phyloP scores from a whole-genome alignment of 2,113 vertebrate genomes.

The Sceloporus tristichus region DNA sequence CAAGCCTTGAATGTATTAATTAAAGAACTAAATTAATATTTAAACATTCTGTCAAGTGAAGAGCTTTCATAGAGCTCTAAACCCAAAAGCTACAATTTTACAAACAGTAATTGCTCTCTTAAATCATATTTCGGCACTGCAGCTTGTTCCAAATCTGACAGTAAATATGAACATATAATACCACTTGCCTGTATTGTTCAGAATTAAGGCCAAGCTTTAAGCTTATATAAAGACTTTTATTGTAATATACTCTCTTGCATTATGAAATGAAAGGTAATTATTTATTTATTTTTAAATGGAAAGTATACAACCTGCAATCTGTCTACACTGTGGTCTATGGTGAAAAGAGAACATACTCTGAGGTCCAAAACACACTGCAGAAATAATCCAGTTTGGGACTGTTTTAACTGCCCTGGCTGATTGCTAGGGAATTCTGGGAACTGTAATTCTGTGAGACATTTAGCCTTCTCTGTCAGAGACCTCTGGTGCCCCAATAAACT shows the following conservation, averaged over 20 bases:
- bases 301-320: not conserved
- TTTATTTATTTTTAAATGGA: not conserved
- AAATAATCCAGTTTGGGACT: too few relatives aligned
- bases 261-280: not conserved
- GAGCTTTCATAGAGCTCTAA: slow-evolving; percentile 21
- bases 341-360: not conserved
- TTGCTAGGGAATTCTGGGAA: too few relatives aligned
- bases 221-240: slow-evolving; percentile 1
- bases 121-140: slow-evolving; percentile 21
- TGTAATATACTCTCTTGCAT: slow-evolving; percentile 5
- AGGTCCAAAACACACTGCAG: too few relatives aligned
- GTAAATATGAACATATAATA: slow-evolving; percentile 22
- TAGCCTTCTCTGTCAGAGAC: too few relatives aligned
- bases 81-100: slow-evolving; percentile 26
- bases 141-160: not conserved
- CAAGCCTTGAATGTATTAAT: slow-evolving; percentile 40
- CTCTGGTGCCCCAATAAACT: too few relatives aligned
- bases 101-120: slow-evolving; percentile 16
- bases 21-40: slow-evolving; percentile 47
- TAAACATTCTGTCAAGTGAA: slow-evolving; percentile 23
- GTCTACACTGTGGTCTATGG: not conserved
- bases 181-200: slow-evolving; percentile 4
- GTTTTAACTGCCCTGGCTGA: too few relatives aligned
- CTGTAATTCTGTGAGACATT: too few relatives aligned
- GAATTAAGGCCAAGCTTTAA: slow-evolving; percentile 1